Percentiles rank a stretch among this genome's conserved stretches.
phyloP scores from a whole-genome alignment of 2,113 vertebrate genomes.

The Suricata suricatta region DNA sequence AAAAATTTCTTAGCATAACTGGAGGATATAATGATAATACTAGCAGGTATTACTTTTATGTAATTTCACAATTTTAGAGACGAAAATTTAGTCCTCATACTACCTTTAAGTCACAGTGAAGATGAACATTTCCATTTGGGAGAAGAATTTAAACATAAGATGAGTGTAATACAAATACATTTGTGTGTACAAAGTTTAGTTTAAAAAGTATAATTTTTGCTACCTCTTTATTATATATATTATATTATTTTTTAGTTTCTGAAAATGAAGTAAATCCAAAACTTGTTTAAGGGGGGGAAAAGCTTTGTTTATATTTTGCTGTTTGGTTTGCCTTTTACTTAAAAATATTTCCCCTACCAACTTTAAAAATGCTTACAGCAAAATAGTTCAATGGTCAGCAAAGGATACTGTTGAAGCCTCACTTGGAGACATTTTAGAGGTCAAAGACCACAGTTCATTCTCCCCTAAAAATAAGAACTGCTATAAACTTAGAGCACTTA shows the following conservation, averaged over 20 bases:
- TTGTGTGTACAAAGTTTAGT: not conserved
- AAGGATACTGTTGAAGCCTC: not conserved
- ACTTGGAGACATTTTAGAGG: not conserved
- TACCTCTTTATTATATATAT: not conserved
- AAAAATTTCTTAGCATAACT: slow-evolving; percentile 39
- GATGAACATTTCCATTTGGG: slow-evolving; percentile 32
- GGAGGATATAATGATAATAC: slow-evolving; percentile 29
- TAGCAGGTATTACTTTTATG: slow-evolving; percentile 44
- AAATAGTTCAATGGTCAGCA: not conserved
- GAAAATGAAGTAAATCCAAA: not conserved
- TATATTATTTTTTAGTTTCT: not conserved
- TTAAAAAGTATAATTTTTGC: not conserved
- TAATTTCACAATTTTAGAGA: slow-evolving; percentile 49
- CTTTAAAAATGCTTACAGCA: not conserved
- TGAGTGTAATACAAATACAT: not conserved
- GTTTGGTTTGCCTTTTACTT: not conserved
- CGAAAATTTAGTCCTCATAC: slow-evolving; percentile 33
- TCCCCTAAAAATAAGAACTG: not conserved
- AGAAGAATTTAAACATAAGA: slow-evolving; percentile 51
- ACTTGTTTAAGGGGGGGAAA: not conserved
- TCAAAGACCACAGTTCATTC: not conserved
- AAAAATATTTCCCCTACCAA: not conserved
- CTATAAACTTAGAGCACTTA: not conserved
- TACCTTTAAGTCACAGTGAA: slow-evolving; percentile 40
- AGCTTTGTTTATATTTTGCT: not conserved